A percentile compares a stretch with the other conserved stretches of the same genome.
Conservation (phyloP, 2,797 vertebrate genomes). For the Rhabdophis nuchalis region DNA sequence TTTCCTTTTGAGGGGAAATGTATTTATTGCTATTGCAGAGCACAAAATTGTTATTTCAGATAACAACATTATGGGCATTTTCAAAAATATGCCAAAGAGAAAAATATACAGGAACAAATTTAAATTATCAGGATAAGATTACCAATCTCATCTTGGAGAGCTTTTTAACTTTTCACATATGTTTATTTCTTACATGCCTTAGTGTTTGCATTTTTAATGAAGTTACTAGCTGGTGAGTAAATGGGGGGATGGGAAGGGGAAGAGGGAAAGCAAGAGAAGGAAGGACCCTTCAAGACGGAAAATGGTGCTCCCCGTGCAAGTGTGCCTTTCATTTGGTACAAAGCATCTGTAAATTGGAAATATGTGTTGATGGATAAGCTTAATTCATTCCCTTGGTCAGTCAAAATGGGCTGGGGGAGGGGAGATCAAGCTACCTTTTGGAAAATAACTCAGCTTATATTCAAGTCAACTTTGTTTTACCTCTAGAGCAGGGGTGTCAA, state of each 20-base stretch:
- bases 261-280: background rate
- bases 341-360: background rate
- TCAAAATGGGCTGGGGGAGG: background rate
- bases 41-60: background rate
- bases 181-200: background rate
- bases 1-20: background rate
- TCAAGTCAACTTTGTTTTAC: background rate
- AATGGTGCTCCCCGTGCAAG: background rate
- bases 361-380: background rate
- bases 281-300: background rate
- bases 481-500: background rate
- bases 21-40: constrained; percentile 5
- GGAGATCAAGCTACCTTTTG: background rate
- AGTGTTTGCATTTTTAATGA: constrained; percentile 18
- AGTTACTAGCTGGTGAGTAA: constrained; percentile 9
- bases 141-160: background rate
- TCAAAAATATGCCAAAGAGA: background rate
- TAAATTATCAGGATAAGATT: background rate
- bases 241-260: background rate
- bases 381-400: background rate
- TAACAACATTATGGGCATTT: constrained; percentile 1
- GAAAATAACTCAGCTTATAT: background rate
- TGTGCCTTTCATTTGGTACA: background rate
- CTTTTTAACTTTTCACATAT: background rate
- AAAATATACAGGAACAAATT: background rate